Base-by-base conservation (phyloP, 37 sponge, comb jelly and placozoan species). In the Crambe crambe region DNA sequence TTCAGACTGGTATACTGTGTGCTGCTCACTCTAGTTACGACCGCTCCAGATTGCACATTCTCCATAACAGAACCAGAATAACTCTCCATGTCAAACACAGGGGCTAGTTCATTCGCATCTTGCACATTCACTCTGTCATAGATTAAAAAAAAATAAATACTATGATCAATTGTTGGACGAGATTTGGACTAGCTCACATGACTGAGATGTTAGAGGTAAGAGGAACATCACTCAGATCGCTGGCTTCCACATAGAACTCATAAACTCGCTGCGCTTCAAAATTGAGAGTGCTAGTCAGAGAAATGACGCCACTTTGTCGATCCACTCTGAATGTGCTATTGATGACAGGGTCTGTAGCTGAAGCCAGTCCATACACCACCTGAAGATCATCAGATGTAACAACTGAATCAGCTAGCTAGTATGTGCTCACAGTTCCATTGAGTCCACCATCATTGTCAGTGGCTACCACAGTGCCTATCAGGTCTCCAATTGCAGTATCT, bases 381-480 rank as follows among this genome's bases (percentile, higher is more conserved):
- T 79, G 39, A 12, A 76, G 3, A 56, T 32, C 17, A 32, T 44
- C 8, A 12, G 39, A 62, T n/a, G 31, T n/a, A 32, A 68, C 39
- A 8, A 68, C 4, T 36, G 4, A 37, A 35, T 31, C 37, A 68
- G 21, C 69, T 31, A 31, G 30, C 20, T 15, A 72, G 51, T 72
- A 40, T 63, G 15, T 30, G 1, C 79, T 78, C 29, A 84, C 77
- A 29, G 43, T 76, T 76, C 85, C 85, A 70, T 69, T 76, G 37
- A 15, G 4, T 39, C 71, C 77, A 36, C 77, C 77, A 68, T 87
- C 88, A 0, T 0, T 68, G 38, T 87, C 88, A 12, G 77, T 81
- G 44, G 88, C 88, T 18, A 81, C 64, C 42, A 87, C 64, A n/a
- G 77, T 75, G 12, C 82, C 77, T 23, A 87, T 76, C 21, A 72